These are phyloP conservation scores for Poecilia latipinna DNA, from an alignment of 2,113 vertebrate species.

Conservation along the genomic window DNA sequence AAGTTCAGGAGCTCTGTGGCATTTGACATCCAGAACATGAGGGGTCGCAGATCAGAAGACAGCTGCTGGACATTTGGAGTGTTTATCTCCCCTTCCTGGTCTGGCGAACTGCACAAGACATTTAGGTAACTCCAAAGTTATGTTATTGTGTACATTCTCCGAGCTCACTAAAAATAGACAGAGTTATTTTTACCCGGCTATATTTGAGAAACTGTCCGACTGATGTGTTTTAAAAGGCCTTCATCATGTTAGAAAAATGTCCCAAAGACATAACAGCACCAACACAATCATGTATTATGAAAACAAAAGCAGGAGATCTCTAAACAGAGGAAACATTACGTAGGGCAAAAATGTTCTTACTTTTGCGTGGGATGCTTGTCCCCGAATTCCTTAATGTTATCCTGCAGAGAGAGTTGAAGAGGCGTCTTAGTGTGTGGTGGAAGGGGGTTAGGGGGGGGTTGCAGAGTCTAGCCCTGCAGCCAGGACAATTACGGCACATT, in stretches of 20 bases:
- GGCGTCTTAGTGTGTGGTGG: slow-evolving; percentile 57
- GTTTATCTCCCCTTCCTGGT: slow-evolving; percentile 78
- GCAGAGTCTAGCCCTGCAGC: slow-evolving; percentile 73
- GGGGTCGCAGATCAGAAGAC: slow-evolving; percentile 86
- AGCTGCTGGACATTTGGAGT: slow-evolving; percentile 84
- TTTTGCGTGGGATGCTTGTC: slow-evolving; percentile 93
- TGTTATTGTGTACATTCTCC: slow-evolving; percentile 48
- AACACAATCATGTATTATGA: slow-evolving; percentile 61
- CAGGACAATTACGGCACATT: slow-evolving; percentile 80
- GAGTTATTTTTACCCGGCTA: slow-evolving; percentile 47
- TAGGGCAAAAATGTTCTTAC: slow-evolving; percentile 82
- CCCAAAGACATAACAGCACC: slow-evolving; percentile 62
- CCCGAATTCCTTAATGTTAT: slow-evolving; percentile 95
- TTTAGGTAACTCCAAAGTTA: slow-evolving; percentile 36
- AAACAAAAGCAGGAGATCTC: slow-evolving; percentile 53
- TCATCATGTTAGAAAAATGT: slow-evolving; percentile 63
- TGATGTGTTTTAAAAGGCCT: slow-evolving; percentile 45
- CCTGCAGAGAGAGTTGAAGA: slow-evolving; percentile 80
- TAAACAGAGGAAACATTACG: slow-evolving; percentile 71
- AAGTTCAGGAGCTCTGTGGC: slow-evolving; percentile 92
- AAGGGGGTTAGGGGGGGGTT: slow-evolving; percentile 60
- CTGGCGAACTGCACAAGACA: slow-evolving; percentile 75
- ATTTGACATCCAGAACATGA: slow-evolving; percentile 97
- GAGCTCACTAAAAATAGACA: slow-evolving; percentile 56
- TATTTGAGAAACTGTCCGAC: slow-evolving; percentile 39